Base-by-base conservation (phyloP, 2,113 vertebrate genomes). In the Sinocyclocheilus rhinocerous region DNA sequence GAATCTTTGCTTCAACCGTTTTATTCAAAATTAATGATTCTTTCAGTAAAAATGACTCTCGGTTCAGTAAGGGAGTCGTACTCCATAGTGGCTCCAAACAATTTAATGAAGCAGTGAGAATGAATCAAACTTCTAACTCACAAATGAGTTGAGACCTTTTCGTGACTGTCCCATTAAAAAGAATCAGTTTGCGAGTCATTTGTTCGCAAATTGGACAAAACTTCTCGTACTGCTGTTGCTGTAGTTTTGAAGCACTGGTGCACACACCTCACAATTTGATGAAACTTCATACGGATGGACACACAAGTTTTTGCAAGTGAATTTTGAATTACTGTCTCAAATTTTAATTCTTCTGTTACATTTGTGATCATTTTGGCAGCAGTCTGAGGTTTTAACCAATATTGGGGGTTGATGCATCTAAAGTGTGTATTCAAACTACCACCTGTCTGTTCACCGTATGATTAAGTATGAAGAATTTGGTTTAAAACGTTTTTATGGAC, bases 391-490 rank as follows among this genome's bases (percentile, higher is more conserved):
- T 70, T 78, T n/a, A 57, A 59, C 29, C 24, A 33, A 36, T 59
- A 39, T 4, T 55, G 26, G 29, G 18, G 42, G 42, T 22, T 24
- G 77, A 57, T 39, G 77, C 12, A 61, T 79, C 16, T 11, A 63
- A 65, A 81, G 16, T 39, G 15, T 61, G 11, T 9, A 61, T 5
- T 26, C 22, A 48, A 15, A 24, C 42, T 72, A 61, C 33, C 55
- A 42, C 61, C 77, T 42, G 77, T 52, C 73, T 83, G 65, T 86
- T 81, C 26, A 72, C 20, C 12, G 4, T 61, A 36, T 11, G 33
- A 82, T 88, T 91, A 90, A 86, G 88, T 85, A 50, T 55, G 81
- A 87, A 85, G 81, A 67, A 86, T 85, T 91, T 87, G 78, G 65
- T 84, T 90, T 90, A 85, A 76, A 91, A 83, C 18, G 20, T 87